phyloP scores from a whole-genome alignment of 2,888 invertebrate species.

The Drosophila nigricruria region DNA sequence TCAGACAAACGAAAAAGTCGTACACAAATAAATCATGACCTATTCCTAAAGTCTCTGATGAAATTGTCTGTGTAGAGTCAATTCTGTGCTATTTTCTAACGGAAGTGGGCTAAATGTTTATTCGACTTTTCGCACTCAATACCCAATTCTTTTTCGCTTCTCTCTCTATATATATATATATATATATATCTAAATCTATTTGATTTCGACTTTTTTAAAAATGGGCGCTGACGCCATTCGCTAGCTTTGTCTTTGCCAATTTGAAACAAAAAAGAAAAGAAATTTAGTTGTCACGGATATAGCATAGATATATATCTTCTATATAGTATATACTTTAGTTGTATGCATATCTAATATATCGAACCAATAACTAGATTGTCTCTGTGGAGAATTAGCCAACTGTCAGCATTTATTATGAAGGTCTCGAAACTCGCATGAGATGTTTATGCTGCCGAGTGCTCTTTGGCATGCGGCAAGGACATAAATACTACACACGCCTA shows the following conservation, averaged over 20 bases:
- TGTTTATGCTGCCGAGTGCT: conserved; percentile 26
- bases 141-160: conserved; percentile 22
- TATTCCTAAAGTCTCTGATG: conserved; percentile 55
- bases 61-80: conserved; percentile 30
- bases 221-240: conserved; percentile 80
- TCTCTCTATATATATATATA: neutral
- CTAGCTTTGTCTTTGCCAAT: conserved; percentile 45
- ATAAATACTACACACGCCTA: conserved; percentile 26
- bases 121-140: conserved; percentile 55
- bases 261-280: conserved; percentile 14
- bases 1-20: conserved; percentile 37
- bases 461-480: conserved; percentile 39
- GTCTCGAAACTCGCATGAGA: conserved; percentile 42
- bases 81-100: conserved; percentile 60
- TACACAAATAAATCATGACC: conserved; percentile 76
- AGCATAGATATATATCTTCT: neutral
- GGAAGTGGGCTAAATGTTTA: conserved; percentile 73
- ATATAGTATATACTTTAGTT: conserved; percentile 34
- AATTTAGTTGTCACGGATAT: conserved; percentile 56
- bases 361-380: conserved; percentile 36
- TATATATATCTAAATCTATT: conserved; percentile 1
- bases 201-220: conserved; percentile 57
- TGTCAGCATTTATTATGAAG: conserved; percentile 49
- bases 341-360: conserved; percentile 46
- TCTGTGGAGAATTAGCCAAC: conserved; percentile 51